Evolutionary conservation across 2,797 vertebrate species (phyloP), one percentile per base, ranked within the genome.

Genomic region (Chaetophractus vellerosus): DNA sequence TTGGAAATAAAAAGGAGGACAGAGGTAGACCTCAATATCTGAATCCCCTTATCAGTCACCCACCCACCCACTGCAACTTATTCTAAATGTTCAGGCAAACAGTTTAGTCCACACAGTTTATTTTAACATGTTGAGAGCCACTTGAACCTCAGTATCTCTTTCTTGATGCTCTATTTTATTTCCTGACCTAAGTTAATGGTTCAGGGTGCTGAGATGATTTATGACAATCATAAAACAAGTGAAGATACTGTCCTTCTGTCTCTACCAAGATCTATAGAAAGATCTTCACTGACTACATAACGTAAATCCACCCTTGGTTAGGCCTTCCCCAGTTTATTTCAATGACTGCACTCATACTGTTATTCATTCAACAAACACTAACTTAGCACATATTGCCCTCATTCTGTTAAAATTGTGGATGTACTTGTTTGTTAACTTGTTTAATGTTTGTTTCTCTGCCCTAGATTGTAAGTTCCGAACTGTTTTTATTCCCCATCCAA

Each of bases 331-430:
- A 18, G 9, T 64, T 81, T 93, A 63, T 92, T 75, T 72, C 79
- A 55, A 8, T 64, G 33, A 79, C 21, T 45, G 4, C 16, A 33
- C 28, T 45, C 41, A 45, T 9, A 45, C 26, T 52, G 26, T 33
- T 86, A 74, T 21, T 89, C n/a, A 90, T 48, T 78, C 71, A 59
- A 59, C n/a, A 79, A 75, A 82, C 38, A 93, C n/a, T 80, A 64
- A 38, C 15, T 81, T 48, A 74, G 31, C 8, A 85, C 28, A 41
- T 63, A 48, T 18, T 63, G 6, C 16, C 90, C 3, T 74, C 74
- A 74, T 9, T 23, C 28, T 33, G 8, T 74, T 86, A 85, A 85
- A 92, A 86, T 19, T 15, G 6, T 41, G 24, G 8, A 16, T 50
- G 4, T 45, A 14, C 24, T 87, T 88, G 10, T 81, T 88, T 84